Conservation (phyloP, 2,113 vertebrate genomes). For the Cryptomyrus ogoouensis region DNA sequence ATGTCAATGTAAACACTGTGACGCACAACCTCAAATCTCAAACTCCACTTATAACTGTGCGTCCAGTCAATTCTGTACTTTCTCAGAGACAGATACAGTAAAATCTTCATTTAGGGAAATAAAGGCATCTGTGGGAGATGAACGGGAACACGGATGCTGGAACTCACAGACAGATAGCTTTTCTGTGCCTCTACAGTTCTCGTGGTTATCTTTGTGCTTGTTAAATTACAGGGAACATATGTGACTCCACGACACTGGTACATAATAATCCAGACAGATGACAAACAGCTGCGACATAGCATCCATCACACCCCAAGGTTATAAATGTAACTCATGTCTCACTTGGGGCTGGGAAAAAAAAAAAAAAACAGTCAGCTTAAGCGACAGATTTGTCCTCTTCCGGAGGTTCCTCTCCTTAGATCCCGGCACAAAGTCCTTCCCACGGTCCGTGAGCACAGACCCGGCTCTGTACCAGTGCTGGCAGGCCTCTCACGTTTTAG, state of each 20-base stretch:
- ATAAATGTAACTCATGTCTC: neutral
- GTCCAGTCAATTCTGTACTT: neutral
- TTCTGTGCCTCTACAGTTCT: neutral
- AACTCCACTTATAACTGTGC: constrained; percentile 14
- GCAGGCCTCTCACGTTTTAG: constrained; percentile 33
- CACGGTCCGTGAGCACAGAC: constrained; percentile 28
- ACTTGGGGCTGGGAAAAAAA: neutral
- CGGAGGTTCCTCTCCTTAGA: constrained; percentile 33
- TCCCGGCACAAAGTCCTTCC: constrained; percentile 37
- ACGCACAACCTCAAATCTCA: constrained; percentile 27
- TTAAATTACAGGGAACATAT: constrained; percentile 6
- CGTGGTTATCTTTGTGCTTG: constrained; percentile 5
- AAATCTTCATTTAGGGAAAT: neutral
- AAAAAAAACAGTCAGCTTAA: neutral
- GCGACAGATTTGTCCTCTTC: neutral
- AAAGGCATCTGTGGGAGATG: neutral
- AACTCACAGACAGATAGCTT: neutral
- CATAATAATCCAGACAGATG: neutral
- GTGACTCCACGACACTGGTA: neutral
- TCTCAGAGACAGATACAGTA: constrained; percentile 1
- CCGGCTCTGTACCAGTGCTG: constrained; percentile 29
- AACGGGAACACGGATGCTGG: neutral
- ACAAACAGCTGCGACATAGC: neutral
- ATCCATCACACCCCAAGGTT: neutral
- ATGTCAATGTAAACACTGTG: constrained; percentile 3